Evolutionary conservation across 2,113 vertebrate genomes (phyloP).

Genomic region (Nothocercus nigrocapillus): DNA sequence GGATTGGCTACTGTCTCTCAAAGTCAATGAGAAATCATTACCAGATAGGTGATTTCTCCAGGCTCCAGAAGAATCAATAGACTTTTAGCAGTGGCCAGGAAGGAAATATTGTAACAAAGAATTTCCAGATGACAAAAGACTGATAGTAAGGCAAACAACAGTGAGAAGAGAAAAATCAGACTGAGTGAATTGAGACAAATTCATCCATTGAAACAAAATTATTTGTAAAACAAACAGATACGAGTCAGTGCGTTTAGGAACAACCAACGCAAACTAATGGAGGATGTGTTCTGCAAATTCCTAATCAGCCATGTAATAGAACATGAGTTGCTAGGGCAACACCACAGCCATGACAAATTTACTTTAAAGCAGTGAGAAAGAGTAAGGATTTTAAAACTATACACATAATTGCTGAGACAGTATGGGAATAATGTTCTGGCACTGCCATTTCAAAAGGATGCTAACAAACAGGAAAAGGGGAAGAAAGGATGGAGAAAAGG

Average conservation of each 20-base stretch:
- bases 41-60: background rate
- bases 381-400: background rate
- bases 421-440: background rate
- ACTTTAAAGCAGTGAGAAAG: background rate
- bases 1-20: background rate
- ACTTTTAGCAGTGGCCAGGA: background rate
- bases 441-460: background rate
- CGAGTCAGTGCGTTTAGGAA: background rate
- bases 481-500: background rate
- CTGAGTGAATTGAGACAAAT: background rate
- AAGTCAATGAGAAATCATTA: background rate
- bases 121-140: background rate
- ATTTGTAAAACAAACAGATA: background rate
- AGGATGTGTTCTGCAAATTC: background rate
- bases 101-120: background rate
- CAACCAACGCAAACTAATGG: background rate
- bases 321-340: background rate
- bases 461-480: background rate
- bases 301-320: background rate
- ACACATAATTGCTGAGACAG: background rate
- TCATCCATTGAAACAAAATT: background rate
- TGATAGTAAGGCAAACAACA: background rate
- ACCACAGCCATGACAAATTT: background rate
- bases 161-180: background rate
- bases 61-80: background rate